Conservation (phyloP, 2,797 vertebrate genomes). For the Atherinosoma microstoma region DNA sequence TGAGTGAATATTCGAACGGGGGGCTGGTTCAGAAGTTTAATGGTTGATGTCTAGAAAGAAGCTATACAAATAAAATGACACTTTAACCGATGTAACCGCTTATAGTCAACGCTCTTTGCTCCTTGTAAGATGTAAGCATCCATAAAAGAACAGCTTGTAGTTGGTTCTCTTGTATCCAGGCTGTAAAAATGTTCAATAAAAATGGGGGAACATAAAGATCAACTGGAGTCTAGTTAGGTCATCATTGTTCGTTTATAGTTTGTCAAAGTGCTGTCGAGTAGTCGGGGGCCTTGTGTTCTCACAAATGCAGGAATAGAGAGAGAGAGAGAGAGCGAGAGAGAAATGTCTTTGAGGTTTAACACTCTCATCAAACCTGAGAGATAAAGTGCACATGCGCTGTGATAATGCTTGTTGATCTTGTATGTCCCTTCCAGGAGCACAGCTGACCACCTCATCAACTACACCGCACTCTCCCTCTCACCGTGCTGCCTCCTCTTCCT, state of each 20-base stretch:
- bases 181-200: neutral
- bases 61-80: neutral
- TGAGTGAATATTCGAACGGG: slow-evolving; percentile 6
- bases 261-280: neutral
- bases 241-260: neutral
- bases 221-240: neutral
- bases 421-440: slow-evolving; percentile 44
- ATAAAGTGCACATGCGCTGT: neutral
- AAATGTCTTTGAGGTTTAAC: neutral
- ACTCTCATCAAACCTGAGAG: neutral
- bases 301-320: neutral
- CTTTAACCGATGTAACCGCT: neutral
- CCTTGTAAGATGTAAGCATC: slow-evolving; percentile 2
- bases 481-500: slow-evolving; percentile 26
- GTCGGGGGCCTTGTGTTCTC: neutral
- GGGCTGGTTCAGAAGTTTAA: slow-evolving; percentile 13
- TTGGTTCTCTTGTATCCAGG: neutral
- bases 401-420: slow-evolving; percentile 1
- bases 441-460: slow-evolving; percentile 53
- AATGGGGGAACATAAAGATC: neutral
- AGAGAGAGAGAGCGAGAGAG: no score
- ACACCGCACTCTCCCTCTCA: slow-evolving; percentile 15
- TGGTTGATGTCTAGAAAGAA: neutral
- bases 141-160: neutral
- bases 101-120: neutral